These are phyloP conservation scores for Vollenhovia emeryi DNA, from an alignment of 1,140 invertebrate species.

Conservation along the genomic window DNA sequence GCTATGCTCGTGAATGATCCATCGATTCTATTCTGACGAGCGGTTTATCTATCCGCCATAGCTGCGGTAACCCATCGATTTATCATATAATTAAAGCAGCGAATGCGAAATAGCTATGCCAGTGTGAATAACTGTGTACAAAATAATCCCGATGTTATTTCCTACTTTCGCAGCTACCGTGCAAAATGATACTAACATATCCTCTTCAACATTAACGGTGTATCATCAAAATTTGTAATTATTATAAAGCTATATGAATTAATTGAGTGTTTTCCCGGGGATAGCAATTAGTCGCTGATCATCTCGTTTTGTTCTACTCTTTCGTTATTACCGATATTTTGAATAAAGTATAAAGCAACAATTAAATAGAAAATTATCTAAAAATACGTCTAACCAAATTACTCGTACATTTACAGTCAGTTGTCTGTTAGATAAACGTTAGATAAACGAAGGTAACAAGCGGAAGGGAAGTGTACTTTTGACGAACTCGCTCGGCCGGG, in stretches of 20 bases:
- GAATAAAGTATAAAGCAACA: neutral
- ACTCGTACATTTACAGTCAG: neutral
- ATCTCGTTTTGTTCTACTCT: neutral
- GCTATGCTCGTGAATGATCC: neutral
- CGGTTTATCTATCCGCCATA: neutral
- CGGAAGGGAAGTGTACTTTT: neutral
- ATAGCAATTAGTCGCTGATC: too few species aligned
- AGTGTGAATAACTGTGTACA: neutral
- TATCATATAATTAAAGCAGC: neutral
- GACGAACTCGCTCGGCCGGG: constrained; percentile 15
- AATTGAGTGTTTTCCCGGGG: neutral
- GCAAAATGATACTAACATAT: neutral
- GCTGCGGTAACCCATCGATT: neutral
- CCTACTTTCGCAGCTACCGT: neutral
- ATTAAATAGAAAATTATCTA: neutral
- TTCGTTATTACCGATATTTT: neutral
- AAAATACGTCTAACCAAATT: neutral
- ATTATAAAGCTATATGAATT: neutral
- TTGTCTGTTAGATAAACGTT: neutral
- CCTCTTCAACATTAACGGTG: neutral
- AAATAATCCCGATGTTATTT: neutral
- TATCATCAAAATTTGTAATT: neutral
- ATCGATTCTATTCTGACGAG: constrained; percentile 6
- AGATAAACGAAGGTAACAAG: constrained; percentile 1
- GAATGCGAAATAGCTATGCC: neutral